phyloP scores from a whole-genome alignment of 2,888 invertebrate genomes.

The Orchestes rusci region DNA sequence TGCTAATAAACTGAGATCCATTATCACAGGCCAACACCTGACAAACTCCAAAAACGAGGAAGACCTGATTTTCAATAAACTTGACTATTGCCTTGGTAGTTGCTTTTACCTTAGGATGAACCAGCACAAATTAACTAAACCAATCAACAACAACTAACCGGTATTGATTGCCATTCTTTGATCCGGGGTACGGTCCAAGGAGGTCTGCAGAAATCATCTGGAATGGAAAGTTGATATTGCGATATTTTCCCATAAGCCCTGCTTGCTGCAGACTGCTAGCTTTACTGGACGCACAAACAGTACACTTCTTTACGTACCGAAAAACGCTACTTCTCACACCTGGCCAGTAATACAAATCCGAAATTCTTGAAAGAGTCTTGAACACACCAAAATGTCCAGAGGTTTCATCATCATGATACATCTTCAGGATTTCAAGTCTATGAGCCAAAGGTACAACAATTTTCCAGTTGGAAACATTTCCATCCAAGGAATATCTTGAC shows the following conservation, averaged over 20 bases:
- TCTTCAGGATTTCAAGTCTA: slow-evolving; percentile 10
- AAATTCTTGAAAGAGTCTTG: slow-evolving; percentile 2
- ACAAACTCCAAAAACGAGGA: slow-evolving; percentile 19
- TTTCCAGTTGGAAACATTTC: too few relatives aligned
- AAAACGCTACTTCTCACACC: neutral
- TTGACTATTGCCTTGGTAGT: too few relatives aligned
- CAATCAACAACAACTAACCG: slow-evolving; percentile 5
- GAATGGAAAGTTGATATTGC: slow-evolving; percentile 9
- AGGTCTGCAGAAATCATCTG: slow-evolving; percentile 5
- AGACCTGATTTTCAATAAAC: slow-evolving; percentile 23
- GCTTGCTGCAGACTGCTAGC: slow-evolving; percentile 6
- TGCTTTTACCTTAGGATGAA: slow-evolving; percentile 8
- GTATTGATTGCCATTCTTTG: slow-evolving; percentile 1
- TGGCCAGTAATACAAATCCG: slow-evolving; percentile 3
- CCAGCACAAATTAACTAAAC: slow-evolving; percentile 5
- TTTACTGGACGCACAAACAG: slow-evolving; percentile 8
- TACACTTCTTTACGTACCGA: slow-evolving; percentile 1
- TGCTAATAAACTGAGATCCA: slow-evolving; percentile 14
- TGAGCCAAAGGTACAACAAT: slow-evolving; percentile 23
- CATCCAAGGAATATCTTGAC: slow-evolving; percentile 4
- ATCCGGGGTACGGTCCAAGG: slow-evolving; percentile 2
- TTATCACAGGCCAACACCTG: slow-evolving; percentile 19
- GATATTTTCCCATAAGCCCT: slow-evolving; percentile 6
- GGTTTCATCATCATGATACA: slow-evolving; percentile 5
- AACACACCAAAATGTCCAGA: slow-evolving; percentile 1